Conservation (phyloP, 2,797 vertebrate genomes). For the Labroides dimidiatus region DNA sequence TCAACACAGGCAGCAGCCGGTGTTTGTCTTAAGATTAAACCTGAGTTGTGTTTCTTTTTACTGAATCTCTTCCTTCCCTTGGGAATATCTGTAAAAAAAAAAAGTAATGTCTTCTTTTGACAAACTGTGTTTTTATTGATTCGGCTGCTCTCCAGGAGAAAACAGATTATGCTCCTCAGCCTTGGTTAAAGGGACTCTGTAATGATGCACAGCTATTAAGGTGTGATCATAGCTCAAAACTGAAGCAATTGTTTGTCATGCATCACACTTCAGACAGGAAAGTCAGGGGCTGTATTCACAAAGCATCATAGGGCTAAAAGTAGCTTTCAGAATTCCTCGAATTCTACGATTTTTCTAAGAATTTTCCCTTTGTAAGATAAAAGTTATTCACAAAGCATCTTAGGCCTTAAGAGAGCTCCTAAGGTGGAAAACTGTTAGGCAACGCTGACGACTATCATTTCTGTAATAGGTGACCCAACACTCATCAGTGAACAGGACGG, state of each 20-base stretch:
- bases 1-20: not conserved
- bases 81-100: constrained; percentile 9
- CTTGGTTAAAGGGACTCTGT: constrained; percentile 4
- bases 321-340: too few relatives aligned
- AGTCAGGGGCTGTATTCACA: too few relatives aligned
- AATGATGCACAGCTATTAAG: constrained; percentile 37
- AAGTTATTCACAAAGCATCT: too few relatives aligned
- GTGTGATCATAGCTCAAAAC: constrained; percentile 23
- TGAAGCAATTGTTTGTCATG: not conserved
- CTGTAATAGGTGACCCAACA: too few relatives aligned
- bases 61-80: not conserved
- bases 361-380: too few relatives aligned
- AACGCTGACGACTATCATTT: too few relatives aligned
- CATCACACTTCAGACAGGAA: not conserved
- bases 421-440: too few relatives aligned
- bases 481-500: too few relatives aligned
- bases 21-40: constrained; percentile 6
- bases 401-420: too few relatives aligned
- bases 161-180: constrained; percentile 20
- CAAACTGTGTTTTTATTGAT: constrained; percentile 42
- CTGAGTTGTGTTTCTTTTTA: not conserved
- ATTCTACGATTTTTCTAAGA: too few relatives aligned
- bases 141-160: constrained; percentile 6
- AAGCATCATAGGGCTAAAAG: too few relatives aligned
- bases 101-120: constrained; percentile 28